These are phyloP conservation scores for Neoascia interrupta DNA, from an alignment of 2,888 invertebrate species.

Conservation along the genomic window DNA sequence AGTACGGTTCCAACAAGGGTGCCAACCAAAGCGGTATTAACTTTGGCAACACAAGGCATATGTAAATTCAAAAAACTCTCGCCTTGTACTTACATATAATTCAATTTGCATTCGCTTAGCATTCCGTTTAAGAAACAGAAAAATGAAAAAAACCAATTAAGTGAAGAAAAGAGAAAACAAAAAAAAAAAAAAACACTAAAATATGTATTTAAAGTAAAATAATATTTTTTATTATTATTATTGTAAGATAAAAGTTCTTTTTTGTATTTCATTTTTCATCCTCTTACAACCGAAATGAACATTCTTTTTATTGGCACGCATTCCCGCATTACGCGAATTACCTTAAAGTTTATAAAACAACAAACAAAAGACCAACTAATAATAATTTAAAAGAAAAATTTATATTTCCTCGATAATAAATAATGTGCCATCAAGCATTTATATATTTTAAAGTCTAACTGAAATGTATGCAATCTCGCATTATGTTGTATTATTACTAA, in stretches of 20 bases:
- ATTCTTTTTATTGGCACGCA: constrained; percentile 40
- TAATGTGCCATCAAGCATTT: constrained; percentile 71
- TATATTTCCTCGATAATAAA: constrained; percentile 40
- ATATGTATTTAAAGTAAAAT: constrained; percentile 51
- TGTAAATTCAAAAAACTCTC: constrained; percentile 83
- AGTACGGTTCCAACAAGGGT: constrained; percentile 98
- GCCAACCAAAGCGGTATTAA: constrained; percentile 98
- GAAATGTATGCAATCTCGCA: constrained; percentile 43
- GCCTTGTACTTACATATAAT: constrained; percentile 55
- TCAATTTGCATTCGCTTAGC: constrained; percentile 54
- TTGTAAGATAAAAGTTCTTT: constrained; percentile 74
- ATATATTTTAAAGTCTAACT: constrained; percentile 52
- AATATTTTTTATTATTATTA: constrained; percentile 69
- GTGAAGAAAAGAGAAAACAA: too few relatives aligned
- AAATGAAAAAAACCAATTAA: constrained; percentile 44
- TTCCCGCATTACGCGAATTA: constrained; percentile 33
- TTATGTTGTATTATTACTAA: constrained; percentile 59
- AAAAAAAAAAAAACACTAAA: constrained; percentile 66
- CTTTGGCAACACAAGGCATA: constrained; percentile 98
- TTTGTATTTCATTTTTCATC: constrained; percentile 70
- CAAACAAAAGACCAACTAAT: constrained; percentile 44
- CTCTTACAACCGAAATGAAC: too few relatives aligned
- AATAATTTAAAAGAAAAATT: too few relatives aligned
- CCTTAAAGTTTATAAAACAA: constrained; percentile 46
- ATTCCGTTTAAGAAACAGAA: constrained; percentile 66